Conservation (phyloP, 2,888 invertebrate genomes). For the Ichneumon xanthorius region DNA sequence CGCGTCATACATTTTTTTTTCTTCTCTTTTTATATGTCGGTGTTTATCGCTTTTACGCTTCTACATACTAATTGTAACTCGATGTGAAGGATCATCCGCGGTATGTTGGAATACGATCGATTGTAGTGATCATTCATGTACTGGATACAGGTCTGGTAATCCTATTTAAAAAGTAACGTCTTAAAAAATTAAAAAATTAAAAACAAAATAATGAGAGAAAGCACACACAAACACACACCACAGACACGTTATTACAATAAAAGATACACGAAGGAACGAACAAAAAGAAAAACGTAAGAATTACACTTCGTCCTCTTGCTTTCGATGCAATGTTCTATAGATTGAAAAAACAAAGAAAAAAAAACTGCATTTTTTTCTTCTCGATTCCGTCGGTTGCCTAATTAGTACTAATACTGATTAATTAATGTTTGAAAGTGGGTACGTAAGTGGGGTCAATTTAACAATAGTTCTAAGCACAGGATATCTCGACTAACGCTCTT, state of each 20-base stretch:
- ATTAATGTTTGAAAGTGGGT: slow-evolving; percentile 56
- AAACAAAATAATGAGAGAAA: slow-evolving; percentile 11
- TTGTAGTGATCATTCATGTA: slow-evolving; percentile 33
- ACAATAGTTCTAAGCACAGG: slow-evolving; percentile 51
- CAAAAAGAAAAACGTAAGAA: slow-evolving; percentile 25
- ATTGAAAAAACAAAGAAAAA: slow-evolving; percentile 14
- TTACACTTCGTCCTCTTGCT: slow-evolving; percentile 26
- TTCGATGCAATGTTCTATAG: slow-evolving; percentile 2
- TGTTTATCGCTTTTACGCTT: slow-evolving; percentile 67
- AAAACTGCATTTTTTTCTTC: slow-evolving; percentile 44
- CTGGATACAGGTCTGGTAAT: slow-evolving; percentile 21
- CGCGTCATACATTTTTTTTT: neutral
- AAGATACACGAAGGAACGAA: neutral
- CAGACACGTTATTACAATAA: slow-evolving; percentile 1
- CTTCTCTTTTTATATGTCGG: slow-evolving; percentile 51
- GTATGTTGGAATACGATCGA: slow-evolving; percentile 45
- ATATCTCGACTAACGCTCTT: slow-evolving; percentile 10
- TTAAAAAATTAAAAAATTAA: slow-evolving; percentile 27
- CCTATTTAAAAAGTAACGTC: slow-evolving; percentile 22
- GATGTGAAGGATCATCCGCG: slow-evolving; percentile 56
- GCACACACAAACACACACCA: neutral
- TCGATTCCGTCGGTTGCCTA: slow-evolving; percentile 65
- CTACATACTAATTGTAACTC: slow-evolving; percentile 62
- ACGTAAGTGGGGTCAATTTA: slow-evolving; percentile 50
- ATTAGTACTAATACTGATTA: slow-evolving; percentile 58